These are phyloP conservation scores for Siniperca chuatsi DNA, from an alignment of 2,113 vertebrate genomes.

Conservation along the genomic window DNA sequence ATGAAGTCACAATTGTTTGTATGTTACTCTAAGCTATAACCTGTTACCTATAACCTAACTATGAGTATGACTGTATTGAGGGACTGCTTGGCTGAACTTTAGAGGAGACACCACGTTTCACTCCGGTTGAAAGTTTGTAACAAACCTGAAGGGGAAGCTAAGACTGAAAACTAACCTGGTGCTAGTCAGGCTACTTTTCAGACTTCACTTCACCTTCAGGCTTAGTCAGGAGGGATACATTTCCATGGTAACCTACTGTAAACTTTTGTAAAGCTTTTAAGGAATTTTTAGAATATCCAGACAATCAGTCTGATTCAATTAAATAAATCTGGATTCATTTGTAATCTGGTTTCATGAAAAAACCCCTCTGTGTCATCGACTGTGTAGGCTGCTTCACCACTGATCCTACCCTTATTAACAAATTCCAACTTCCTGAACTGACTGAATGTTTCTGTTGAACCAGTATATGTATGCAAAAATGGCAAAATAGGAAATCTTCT, in stretches of 20 bases:
- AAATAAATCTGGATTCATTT: not conserved
- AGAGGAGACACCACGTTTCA: too few species aligned
- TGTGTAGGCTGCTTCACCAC: not conserved
- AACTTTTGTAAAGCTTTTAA: not conserved
- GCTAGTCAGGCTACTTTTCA: too few species aligned
- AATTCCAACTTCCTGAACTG: not conserved
- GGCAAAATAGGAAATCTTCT: not conserved
- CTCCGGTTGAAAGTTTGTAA: too few species aligned
- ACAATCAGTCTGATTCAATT: not conserved
- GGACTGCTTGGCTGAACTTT: not conserved
- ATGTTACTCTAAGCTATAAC: not conserved
- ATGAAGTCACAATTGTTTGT: not conserved
- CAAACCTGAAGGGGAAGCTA: too few species aligned
- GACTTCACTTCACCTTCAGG: too few species aligned
- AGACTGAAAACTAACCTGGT: too few species aligned
- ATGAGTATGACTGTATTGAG: not conserved
- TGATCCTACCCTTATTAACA: not conserved
- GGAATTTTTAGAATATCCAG: too few species aligned
- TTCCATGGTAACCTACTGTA: not conserved
- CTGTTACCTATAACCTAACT: not conserved
- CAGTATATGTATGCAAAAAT: not conserved
- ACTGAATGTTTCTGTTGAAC: not conserved
- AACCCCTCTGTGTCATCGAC: not conserved
- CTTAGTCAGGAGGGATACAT: too few species aligned
- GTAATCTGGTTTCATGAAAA: not conserved